These are phyloP conservation scores for Ormyrus nitidulus DNA, from an alignment of 2,888 invertebrate species.

Conservation along the genomic window DNA sequence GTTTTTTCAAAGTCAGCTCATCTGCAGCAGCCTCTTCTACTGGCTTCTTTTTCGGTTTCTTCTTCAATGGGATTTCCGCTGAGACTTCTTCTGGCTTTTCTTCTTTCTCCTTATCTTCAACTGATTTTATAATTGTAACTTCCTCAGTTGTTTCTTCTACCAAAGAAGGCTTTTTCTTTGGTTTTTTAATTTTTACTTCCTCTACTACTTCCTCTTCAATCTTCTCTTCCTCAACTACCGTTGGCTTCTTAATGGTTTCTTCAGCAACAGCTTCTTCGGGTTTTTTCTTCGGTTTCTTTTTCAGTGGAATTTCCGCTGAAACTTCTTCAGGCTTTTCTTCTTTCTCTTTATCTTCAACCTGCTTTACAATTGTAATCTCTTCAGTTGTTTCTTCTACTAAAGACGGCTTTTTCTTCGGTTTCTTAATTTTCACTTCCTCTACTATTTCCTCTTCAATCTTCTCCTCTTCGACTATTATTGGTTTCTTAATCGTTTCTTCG, in stretches of 20 bases:
- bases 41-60: constrained; percentile 63
- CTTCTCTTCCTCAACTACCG: constrained; percentile 61
- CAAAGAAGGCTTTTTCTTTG: constrained; percentile 58
- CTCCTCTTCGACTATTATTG: constrained; percentile 58
- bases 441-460: constrained; percentile 58
- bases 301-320: constrained; percentile 58
- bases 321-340: constrained; percentile 64
- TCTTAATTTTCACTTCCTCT: constrained; percentile 64
- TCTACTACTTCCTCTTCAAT: constrained; percentile 65
- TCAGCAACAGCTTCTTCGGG: constrained; percentile 62
- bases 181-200: constrained; percentile 64
- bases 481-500: constrained; percentile 66
- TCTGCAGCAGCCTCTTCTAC: constrained; percentile 64
- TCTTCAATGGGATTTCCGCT: constrained; percentile 59
- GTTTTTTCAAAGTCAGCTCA: constrained; percentile 74
- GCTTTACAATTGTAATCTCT: constrained; percentile 69
- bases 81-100: constrained; percentile 61
- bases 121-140: constrained; percentile 71
- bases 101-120: constrained; percentile 61
- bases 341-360: constrained; percentile 66
- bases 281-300: constrained; percentile 65
- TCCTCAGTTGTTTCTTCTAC: constrained; percentile 75
- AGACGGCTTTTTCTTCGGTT: constrained; percentile 63
- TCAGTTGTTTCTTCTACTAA: constrained; percentile 62
- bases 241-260: constrained; percentile 63